phyloP scores from a whole-genome alignment of 2,113 vertebrate species.

The Manacus vitellinus region DNA sequence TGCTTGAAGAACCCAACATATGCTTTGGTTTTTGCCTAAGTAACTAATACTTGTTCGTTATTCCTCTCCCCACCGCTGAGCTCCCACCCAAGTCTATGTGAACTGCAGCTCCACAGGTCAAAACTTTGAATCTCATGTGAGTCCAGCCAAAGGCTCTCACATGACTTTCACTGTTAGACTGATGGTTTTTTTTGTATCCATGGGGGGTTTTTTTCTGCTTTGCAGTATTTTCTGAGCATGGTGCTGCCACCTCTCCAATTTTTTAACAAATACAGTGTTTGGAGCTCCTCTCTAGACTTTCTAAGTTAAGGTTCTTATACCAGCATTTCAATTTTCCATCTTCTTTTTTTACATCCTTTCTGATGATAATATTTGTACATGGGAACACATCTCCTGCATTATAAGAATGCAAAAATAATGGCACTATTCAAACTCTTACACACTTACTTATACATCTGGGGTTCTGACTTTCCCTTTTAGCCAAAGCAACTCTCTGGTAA shows the following conservation, averaged over 20 bases:
- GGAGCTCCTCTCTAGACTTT: not conserved
- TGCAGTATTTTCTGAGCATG: not conserved
- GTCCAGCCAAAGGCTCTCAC: not conserved
- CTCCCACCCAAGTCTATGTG: not conserved
- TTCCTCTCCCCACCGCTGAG: not conserved
- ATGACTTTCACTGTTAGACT: not conserved
- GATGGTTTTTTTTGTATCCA: not conserved
- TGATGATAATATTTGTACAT: not conserved
- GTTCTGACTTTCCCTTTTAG: not conserved
- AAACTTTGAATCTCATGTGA: not conserved
- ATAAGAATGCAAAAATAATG: not conserved
- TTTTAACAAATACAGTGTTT: not conserved
- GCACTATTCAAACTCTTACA: not conserved
- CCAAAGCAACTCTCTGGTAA: not conserved
- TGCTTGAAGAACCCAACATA: not conserved
- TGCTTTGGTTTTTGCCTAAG: not conserved
- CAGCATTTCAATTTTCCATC: not conserved
- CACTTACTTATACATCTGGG: not conserved
- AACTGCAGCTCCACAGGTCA: not conserved
- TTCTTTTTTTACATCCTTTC: not conserved
- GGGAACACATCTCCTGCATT: not conserved
- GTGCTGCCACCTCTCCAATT: not conserved
- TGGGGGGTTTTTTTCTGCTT: fast-evolving
- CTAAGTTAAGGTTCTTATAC: not conserved
- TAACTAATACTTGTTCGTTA: not conserved